Percentiles rank a stretch among this genome's conserved stretches.
Conservation (phyloP, 2,797 vertebrate genomes). For the Paramormyrops hopkinsi region DNA sequence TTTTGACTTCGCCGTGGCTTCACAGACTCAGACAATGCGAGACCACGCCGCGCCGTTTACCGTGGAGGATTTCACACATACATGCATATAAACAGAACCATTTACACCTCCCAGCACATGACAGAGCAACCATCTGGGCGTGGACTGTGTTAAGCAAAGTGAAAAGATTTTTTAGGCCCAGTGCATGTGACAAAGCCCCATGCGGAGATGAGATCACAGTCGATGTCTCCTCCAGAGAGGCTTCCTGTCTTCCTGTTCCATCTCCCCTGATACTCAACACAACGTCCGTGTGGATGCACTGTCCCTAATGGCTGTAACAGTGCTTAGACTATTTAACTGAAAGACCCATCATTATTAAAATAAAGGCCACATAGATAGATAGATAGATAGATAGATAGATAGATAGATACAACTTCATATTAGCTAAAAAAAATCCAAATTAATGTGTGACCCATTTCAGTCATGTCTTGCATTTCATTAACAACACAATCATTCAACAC, state of each 20-base stretch:
- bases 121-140: conserved; percentile 63
- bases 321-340: neutral
- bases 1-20: neutral
- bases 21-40: neutral
- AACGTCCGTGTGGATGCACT: neutral
- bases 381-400: too few species aligned
- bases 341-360: neutral
- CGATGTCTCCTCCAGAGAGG: neutral
- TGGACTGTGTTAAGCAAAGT: conserved; percentile 62
- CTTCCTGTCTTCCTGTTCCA: neutral
- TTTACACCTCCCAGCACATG: conserved; percentile 45
- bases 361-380: neutral
- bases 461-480: neutral
- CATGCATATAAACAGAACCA: conserved; percentile 43
- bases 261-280: neutral
- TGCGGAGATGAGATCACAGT: neutral
- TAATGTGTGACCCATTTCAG: neutral
- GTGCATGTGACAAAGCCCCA: conserved; percentile 6
- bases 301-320: neutral
- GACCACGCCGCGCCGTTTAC: neutral
- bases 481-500: too few species aligned
- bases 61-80: conserved; percentile 54
- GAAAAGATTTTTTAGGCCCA: conserved; percentile 42
- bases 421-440: too few species aligned
- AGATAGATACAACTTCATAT: too few species aligned